Evolutionary conservation across 2,797 vertebrate species (phyloP).

Genomic region (Alectoris magna): DNA sequence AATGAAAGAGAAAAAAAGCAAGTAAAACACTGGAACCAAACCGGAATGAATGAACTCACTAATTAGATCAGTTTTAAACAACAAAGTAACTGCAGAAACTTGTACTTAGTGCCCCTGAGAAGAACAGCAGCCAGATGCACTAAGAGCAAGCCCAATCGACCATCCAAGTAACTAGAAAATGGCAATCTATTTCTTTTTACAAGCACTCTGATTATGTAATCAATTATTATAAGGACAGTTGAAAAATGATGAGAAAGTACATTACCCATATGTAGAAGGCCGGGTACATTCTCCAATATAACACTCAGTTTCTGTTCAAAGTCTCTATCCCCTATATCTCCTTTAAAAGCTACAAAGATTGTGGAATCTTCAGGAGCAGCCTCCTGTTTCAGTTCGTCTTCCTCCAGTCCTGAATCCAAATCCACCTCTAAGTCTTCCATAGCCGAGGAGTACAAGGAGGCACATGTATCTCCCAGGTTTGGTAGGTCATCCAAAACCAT

Average conservation of each 20-base stretch:
- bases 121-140: not conserved
- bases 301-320: slow-evolving; percentile 90
- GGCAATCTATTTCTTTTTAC: not conserved
- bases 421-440: slow-evolving; percentile 84
- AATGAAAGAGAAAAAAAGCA: not conserved
- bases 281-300: slow-evolving; percentile 89
- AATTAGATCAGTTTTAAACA: not conserved
- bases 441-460: slow-evolving; percentile 81
- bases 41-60: not conserved
- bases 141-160: not conserved
- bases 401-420: slow-evolving; percentile 89
- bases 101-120: not conserved
- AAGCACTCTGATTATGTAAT: not conserved
- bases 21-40: not conserved
- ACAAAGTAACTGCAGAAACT: not conserved
- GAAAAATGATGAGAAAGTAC: not conserved
- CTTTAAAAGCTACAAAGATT: slow-evolving; percentile 94
- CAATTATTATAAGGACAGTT: not conserved
- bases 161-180: not conserved
- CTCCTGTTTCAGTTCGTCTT: slow-evolving; percentile 82
- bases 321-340: slow-evolving; percentile 93
- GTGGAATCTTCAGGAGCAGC: slow-evolving; percentile 82
- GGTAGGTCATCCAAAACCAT: slow-evolving; percentile 79
- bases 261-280: slow-evolving; percentile 92
- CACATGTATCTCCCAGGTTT: slow-evolving; percentile 73